Evolutionary conservation across 1,140 invertebrate genomes (phyloP), one percentile per base, ranked within the genome.

Genomic region (Calosoma granatense): DNA sequence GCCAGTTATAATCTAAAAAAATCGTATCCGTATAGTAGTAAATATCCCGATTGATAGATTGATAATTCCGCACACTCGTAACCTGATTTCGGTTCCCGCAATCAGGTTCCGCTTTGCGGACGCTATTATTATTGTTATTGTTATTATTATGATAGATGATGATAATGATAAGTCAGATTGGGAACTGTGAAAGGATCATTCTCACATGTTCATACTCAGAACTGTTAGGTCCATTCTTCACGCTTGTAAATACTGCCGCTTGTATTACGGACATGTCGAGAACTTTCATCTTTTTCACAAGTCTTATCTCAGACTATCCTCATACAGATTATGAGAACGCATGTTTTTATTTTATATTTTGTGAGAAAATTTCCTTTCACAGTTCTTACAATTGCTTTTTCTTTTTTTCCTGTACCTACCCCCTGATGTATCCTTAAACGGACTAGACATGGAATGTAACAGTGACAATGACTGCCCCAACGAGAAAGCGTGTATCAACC

Each of bases 401-500:
- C 83, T 78, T 81, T 81, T 76, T 81, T 80, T 81, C 76, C 76
- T 78, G 72, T 63, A 60, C 57, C 68, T 61, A 62, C 64, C 64
- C 63, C 59, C 56, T 59, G 60, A 65, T 63, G 63, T 65, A 55
- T 55, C 55, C 58, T 47, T 26, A 6, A n/a, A 54, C 26, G 15
- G 22, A 26, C 64, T 70, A 90, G 88, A 89, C 78, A 85, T 85
- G 78, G 86, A 91, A 82, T 94, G 92, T 78, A 85, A 85, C 74
- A 86, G 83, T 72, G 89, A 94, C 80, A 80, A 82, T 77, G 90
- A 93, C 76, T 95, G 92, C 78, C 83, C 89, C 60, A 85, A 86
- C 74, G 89, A 93, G 74, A 89, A 90, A 78, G 87, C 89, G 69
- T 95, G 92, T 80, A 83, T 92, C 73, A 86, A 87, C 75, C 79